phyloP scores from a whole-genome alignment of 2,888 invertebrate species.

The Osedax fenrisi region DNA sequence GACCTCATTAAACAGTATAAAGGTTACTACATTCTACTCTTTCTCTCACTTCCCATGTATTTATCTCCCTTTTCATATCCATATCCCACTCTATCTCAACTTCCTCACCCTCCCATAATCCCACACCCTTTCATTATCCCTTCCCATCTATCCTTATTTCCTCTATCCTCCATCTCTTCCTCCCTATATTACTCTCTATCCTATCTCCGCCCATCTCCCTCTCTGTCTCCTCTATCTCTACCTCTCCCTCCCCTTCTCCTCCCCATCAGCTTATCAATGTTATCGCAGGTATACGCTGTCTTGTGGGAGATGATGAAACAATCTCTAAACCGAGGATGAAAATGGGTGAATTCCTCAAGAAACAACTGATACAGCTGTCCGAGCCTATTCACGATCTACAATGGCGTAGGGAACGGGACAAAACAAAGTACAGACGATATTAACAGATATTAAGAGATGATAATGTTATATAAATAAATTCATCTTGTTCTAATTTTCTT shows the following conservation, averaged over 20 bases:
- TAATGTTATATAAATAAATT: no score
- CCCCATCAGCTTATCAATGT: no score
- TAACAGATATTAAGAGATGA: no score
- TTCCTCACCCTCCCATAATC: no score
- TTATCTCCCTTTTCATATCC: neutral
- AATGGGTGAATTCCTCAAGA: constrained; percentile 42
- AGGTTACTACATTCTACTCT: neutral
- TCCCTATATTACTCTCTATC: no score
- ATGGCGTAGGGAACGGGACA: neutral
- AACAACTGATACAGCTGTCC: constrained; percentile 42
- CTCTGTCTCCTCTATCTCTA: no score
- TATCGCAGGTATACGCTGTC: neutral
- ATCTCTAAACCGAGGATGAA: constrained; percentile 48
- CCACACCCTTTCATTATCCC: neutral
- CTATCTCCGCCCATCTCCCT: no score
- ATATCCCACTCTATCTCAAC: no score
- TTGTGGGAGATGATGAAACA: constrained; percentile 15
- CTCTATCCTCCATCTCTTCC: no score
- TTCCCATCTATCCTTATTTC: no score
- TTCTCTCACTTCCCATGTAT: neutral
- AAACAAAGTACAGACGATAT: neutral
- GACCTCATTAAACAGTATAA: constrained; percentile 17
- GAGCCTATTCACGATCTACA: constrained; percentile 46
- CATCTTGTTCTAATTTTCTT: no score
- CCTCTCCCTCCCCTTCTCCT: no score